Evolutionary conservation across 2,888 invertebrate species (phyloP), one percentile per base, ranked within the genome.

Genomic region (Tineola bisselliella): DNA sequence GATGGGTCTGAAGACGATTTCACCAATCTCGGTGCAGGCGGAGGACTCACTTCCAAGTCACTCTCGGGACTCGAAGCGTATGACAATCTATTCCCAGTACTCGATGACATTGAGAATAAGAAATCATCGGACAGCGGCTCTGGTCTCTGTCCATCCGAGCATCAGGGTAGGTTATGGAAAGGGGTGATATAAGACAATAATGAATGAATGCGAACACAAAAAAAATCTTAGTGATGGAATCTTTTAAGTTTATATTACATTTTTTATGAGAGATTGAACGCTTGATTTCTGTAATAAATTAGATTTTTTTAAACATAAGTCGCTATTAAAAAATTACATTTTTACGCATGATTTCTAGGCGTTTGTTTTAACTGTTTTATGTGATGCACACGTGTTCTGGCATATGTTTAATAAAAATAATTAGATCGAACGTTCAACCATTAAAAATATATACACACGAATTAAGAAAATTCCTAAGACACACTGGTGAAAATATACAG

Each of bases 81-180:
- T 75, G 97, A 97, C 69, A 97, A 89, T 77, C 97, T 93, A 79
- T 96, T 92, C 76, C 87, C 87, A 31, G 84, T 87, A 67, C 83
- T 84, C 75, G 95, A 94, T 69, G 95, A 95, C 97, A 98, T 97
- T 77, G 98, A 98, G 90, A 98, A 98, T 77, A 98, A 92, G 92
- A 98, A 97, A 91, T 99, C 98, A 87, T 99, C 98, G 73, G 97
- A 96, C 80, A 98, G 90, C 80, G 96, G 95, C 88, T 98, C 97
- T 80, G 96, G 96, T 79, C 97, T 96, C 97, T 97, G 90, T 79
- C 69, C 82, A 76, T 79, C 84, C 13, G 15, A 52, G 59, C 15
- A 25, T 17, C 19, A 18, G 77, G 84, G 81, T 79, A 70, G 84
- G 82, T 82, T 25, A 84, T 84, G 86, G 86, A 86, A n/a, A 82